Percentiles rank a stretch among this genome's conserved stretches.
These are phyloP conservation scores for Heterotis niloticus DNA, from an alignment of 2,113 vertebrate species.

Conservation along the genomic window DNA sequence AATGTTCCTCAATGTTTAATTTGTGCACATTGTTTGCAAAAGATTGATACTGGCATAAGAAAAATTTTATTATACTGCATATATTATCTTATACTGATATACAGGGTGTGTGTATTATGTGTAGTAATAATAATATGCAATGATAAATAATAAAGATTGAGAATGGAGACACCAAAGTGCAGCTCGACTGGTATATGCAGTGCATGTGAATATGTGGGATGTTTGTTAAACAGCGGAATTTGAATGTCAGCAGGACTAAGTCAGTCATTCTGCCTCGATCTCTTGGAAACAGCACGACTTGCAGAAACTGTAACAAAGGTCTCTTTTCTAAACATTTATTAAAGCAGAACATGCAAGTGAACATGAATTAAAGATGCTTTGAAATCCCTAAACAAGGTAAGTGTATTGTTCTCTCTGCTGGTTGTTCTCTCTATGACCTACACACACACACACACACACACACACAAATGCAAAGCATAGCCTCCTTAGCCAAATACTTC, in stretches of 20 bases:
- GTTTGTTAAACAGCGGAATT: not conserved
- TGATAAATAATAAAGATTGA: too few relatives aligned
- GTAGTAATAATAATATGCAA: too few relatives aligned
- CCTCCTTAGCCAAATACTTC: not conserved
- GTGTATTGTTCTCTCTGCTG: not conserved
- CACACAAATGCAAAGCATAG: not conserved
- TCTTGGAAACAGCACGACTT: not conserved
- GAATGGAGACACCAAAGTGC: too few relatives aligned
- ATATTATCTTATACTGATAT: too few relatives aligned
- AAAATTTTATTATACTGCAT: too few relatives aligned
- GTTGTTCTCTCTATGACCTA: conserved; percentile 8
- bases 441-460: conserved; percentile 10
- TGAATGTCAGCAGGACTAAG: conserved; percentile 1
- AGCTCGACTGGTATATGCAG: not conserved
- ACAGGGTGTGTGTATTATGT: too few relatives aligned
- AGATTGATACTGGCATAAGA: too few relatives aligned
- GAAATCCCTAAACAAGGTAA: conserved; percentile 34
- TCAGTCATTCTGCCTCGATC: not conserved
- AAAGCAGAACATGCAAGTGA: conserved; percentile 22
- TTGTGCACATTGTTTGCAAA: too few relatives aligned
- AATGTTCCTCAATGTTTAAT: too few relatives aligned
- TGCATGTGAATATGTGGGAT: not conserved
- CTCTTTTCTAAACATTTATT: conserved; percentile 26
- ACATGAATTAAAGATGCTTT: conserved; percentile 41
- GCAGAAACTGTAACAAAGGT: conserved; percentile 11